Evolutionary conservation across 1,140 invertebrate species (phyloP).

Genomic region (Hycleus cichorii): DNA sequence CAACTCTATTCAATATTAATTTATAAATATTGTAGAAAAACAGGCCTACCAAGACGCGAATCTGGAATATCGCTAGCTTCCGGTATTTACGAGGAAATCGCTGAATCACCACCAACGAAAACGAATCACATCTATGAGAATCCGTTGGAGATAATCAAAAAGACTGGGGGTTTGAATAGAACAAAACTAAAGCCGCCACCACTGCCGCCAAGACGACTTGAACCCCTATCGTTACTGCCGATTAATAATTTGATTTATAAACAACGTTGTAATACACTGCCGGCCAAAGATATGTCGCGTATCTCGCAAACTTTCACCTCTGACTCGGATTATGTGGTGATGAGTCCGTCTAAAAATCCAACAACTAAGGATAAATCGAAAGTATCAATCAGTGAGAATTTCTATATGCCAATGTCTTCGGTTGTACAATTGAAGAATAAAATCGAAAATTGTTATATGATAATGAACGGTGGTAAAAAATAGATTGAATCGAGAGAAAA

Average conservation of each 20-base stretch:
- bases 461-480: constrained; percentile 28
- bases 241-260: constrained; percentile 14
- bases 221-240: not conserved
- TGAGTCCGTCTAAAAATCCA: constrained; percentile 26
- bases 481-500: not conserved
- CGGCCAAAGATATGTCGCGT: constrained; percentile 30
- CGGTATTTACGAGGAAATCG: constrained; percentile 49
- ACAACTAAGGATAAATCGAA: constrained; percentile 11
- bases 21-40: constrained; percentile 3
- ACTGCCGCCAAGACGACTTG: constrained; percentile 28
- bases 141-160: constrained; percentile 28
- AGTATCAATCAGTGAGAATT: constrained; percentile 20
- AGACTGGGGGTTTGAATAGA: constrained; percentile 14
- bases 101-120: constrained; percentile 17
- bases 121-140: constrained; percentile 34
- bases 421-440: constrained; percentile 25
- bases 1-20: not conserved
- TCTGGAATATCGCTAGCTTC: constrained; percentile 47
- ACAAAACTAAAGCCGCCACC: constrained; percentile 26
- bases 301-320: constrained; percentile 29
- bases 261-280: constrained; percentile 31
- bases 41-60: constrained; percentile 35
- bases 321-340: constrained; percentile 34
- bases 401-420: constrained; percentile 35
- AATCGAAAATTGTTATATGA: constrained; percentile 33